Conservation (phyloP, 2,797 vertebrate genomes). For the Octomys mimax region DNA sequence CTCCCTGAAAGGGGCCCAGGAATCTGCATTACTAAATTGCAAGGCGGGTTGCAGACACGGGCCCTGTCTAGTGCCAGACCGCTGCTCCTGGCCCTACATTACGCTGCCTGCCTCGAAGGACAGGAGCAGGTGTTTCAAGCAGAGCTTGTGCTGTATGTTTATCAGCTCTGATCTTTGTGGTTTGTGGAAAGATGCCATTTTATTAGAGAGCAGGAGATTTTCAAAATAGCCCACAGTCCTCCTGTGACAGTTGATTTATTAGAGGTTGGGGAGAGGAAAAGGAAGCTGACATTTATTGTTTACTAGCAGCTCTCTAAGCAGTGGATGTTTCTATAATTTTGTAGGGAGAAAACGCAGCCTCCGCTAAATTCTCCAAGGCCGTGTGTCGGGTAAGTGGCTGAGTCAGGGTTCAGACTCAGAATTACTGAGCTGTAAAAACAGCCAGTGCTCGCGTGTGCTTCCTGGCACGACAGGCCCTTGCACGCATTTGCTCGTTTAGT, state of each 20-base stretch:
- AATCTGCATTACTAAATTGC: background rate
- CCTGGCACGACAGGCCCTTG: background rate
- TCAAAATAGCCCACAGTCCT: background rate
- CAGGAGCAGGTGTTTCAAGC: constrained; percentile 24
- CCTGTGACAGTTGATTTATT: background rate
- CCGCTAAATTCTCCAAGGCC: background rate
- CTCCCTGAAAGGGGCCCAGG: background rate
- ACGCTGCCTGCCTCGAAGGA: background rate
- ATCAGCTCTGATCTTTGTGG: constrained; percentile 56
- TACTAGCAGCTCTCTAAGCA: background rate
- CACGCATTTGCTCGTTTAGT: background rate
- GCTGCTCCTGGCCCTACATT: background rate
- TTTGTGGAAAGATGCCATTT: constrained; percentile 55
- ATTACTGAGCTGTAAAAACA: background rate
- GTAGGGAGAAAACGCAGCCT: background rate
- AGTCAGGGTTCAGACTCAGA: background rate
- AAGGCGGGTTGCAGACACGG: background rate
- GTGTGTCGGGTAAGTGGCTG: background rate
- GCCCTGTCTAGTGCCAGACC: background rate
- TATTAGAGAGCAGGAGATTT: constrained; percentile 53
- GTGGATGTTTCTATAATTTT: background rate
- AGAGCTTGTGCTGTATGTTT: background rate
- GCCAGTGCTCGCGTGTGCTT: background rate
- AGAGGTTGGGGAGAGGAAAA: constrained; percentile 24
- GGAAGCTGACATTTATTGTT: constrained; percentile 6